Conservation (phyloP, 2,888 invertebrate species). For the Drosophila algonquin region DNA sequence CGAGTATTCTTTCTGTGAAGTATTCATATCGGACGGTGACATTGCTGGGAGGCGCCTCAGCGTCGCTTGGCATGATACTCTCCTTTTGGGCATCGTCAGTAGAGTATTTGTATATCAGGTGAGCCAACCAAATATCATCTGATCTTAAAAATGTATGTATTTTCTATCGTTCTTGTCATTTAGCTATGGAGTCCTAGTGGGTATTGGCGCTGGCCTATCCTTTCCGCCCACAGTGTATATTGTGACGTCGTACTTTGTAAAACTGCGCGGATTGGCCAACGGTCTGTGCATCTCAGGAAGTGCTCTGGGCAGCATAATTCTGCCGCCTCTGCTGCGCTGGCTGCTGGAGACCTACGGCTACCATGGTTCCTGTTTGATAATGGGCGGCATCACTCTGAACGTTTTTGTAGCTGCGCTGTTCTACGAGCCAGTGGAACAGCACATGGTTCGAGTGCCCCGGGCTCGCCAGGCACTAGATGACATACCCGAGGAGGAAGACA, state of each 20-base stretch:
- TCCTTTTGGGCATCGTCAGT: slow-evolving; percentile 93
- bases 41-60: slow-evolving; percentile 91
- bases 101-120: slow-evolving; percentile 91
- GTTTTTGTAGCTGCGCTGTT: slow-evolving; percentile 93
- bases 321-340: slow-evolving; percentile 90
- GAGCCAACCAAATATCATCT: slow-evolving; percentile 62
- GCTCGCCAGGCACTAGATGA: slow-evolving; percentile 80
- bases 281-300: slow-evolving; percentile 95
- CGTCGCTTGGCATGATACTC: slow-evolving; percentile 92
- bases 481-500: slow-evolving; percentile 83
- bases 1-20: slow-evolving; percentile 92
- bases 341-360: slow-evolving; percentile 89
- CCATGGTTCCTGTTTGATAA: slow-evolving; percentile 90
- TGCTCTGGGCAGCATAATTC: slow-evolving; percentile 92
- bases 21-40: slow-evolving; percentile 94
- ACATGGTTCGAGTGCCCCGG: slow-evolving; percentile 88
- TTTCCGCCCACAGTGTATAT: slow-evolving; percentile 96
- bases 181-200: slow-evolving; percentile 93
- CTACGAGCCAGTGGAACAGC: slow-evolving; percentile 93
- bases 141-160: not conserved
- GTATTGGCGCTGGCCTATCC: slow-evolving; percentile 92
- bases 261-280: slow-evolving; percentile 91
- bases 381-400: slow-evolving; percentile 92
- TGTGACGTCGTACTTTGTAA: slow-evolving; percentile 93
- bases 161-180: not conserved